Conservation (phyloP, 2,113 vertebrate genomes). For the Prolemur simus region DNA sequence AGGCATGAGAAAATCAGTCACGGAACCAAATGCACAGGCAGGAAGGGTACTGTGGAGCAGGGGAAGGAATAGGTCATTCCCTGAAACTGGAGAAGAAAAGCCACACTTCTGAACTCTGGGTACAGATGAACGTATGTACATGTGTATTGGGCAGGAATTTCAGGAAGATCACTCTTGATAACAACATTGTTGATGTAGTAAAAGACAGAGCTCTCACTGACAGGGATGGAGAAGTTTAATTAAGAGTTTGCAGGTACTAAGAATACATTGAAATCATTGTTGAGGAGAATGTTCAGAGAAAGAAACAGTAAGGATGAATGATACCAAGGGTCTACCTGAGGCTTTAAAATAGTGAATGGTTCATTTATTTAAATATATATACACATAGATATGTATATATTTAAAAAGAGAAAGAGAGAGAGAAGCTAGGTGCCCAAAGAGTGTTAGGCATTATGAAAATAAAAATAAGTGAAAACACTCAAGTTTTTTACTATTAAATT, state of each 20-base stretch:
- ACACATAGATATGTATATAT: background rate
- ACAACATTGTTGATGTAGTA: background rate
- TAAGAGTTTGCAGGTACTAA: background rate
- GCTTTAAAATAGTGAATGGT: background rate
- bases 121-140: background rate
- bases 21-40: background rate
- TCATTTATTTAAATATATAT: background rate
- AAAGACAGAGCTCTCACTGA: background rate
- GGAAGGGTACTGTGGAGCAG: background rate
- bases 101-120: background rate
- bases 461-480: background rate
- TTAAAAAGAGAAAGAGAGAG: background rate
- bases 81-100: background rate
- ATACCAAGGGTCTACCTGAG: background rate
- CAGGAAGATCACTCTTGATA: background rate
- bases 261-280: background rate
- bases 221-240: background rate
- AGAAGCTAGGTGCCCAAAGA: background rate
- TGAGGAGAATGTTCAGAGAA: background rate
- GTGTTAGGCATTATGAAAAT: background rate
- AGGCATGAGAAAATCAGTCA: background rate
- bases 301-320: background rate
- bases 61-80: background rate
- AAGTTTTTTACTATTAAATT: background rate
- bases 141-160: background rate